phyloP scores from a whole-genome alignment of 2,797 vertebrate genomes.

The Hydrocynus forskahlii region DNA sequence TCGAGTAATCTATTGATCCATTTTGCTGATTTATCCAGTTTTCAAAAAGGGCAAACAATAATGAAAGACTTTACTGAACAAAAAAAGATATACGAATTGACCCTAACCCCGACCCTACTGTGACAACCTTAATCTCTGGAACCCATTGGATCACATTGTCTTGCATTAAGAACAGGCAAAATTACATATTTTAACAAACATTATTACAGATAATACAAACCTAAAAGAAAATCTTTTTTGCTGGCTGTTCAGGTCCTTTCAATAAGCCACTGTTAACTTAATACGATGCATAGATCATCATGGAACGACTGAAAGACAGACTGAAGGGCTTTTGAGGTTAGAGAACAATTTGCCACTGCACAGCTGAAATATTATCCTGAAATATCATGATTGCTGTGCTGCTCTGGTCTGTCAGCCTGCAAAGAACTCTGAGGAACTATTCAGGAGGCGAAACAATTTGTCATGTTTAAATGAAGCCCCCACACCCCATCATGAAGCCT shows the following conservation, averaged over 20 bases:
- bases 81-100: too few relatives aligned
- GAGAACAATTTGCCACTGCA: not conserved
- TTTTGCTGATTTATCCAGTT: too few relatives aligned
- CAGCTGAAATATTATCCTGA: not conserved
- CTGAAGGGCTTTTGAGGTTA: not conserved
- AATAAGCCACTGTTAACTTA: not conserved
- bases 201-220: too few relatives aligned
- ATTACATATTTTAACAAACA: too few relatives aligned
- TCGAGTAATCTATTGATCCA: too few relatives aligned
- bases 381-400: slow-evolving; percentile 8
- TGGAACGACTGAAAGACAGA: not conserved
- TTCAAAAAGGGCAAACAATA: too few relatives aligned
- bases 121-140: too few relatives aligned
- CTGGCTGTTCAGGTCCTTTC: not conserved
- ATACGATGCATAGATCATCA: not conserved
- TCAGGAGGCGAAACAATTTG: slow-evolving; percentile 14
- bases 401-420: slow-evolving; percentile 1
- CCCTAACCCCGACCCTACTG: too few relatives aligned
- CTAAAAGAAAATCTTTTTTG: not conserved
- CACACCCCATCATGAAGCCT: slow-evolving; percentile 8
- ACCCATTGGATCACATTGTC: too few relatives aligned
- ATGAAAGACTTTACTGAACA: too few relatives aligned
- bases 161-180: too few relatives aligned
- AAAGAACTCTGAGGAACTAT: slow-evolving; percentile 7
- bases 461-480: slow-evolving; percentile 38